These are phyloP conservation scores for Ypsolopha scabrella DNA, from an alignment of 2,888 invertebrate genomes.

Conservation along the genomic window DNA sequence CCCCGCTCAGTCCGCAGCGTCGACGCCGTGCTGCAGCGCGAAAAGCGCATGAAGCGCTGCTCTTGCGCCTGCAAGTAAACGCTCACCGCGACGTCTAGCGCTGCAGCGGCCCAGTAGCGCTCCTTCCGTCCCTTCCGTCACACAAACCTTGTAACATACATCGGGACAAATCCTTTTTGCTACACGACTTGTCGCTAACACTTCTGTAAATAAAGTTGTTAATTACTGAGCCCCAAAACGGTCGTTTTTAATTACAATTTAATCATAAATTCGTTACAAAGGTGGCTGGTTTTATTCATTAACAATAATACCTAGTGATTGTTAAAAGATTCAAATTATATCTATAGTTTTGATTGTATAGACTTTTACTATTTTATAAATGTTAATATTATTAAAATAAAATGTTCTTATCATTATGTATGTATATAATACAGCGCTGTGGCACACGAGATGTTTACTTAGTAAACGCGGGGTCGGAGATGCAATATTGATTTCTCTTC, in stretches of 20 bases:
- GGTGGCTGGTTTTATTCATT: constrained; percentile 26
- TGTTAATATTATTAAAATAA: no score
- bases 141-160: constrained; percentile 20
- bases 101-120: constrained; percentile 9
- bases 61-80: constrained; percentile 9
- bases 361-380: constrained; percentile 11
- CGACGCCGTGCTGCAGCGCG: constrained; percentile 61
- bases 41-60: constrained; percentile 75
- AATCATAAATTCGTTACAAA: constrained; percentile 18
- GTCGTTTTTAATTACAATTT: constrained; percentile 32
- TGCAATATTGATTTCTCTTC: no score
- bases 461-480: no score
- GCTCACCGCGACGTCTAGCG: constrained; percentile 10
- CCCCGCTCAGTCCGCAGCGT: constrained; percentile 78
- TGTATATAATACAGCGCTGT: neutral
- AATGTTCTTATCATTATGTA: neutral
- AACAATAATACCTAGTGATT: constrained; percentile 26
- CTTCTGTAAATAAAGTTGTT: constrained; percentile 52
- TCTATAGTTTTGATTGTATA: constrained; percentile 23
- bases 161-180: constrained; percentile 14
- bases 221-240: constrained; percentile 28
- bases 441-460: no score
- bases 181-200: constrained; percentile 13
- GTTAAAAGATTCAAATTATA: constrained; percentile 37
- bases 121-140: constrained; percentile 30